These are phyloP conservation scores for Polyommatus icarus DNA, from an alignment of 2,888 invertebrate genomes.

Conservation along the genomic window DNA sequence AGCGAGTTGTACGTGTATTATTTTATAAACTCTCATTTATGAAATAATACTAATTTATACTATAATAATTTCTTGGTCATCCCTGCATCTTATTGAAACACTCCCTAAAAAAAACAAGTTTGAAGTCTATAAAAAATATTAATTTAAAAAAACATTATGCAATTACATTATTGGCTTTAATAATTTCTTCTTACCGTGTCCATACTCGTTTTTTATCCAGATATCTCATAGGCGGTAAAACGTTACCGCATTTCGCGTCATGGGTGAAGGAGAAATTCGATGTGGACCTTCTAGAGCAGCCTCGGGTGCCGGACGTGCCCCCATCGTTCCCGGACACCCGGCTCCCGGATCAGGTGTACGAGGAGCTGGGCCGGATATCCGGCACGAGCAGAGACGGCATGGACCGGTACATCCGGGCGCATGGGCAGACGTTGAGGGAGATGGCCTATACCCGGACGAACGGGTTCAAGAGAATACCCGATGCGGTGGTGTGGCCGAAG, in stretches of 20 bases:
- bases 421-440: slow-evolving; percentile 96
- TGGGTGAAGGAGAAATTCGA: slow-evolving; percentile 90
- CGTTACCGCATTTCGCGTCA: slow-evolving; percentile 88
- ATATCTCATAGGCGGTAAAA: slow-evolving; percentile 87
- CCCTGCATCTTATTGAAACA: no score
- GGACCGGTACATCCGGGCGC: slow-evolving; percentile 92
- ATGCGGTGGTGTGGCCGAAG: slow-evolving; percentile 95
- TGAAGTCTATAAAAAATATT: no score
- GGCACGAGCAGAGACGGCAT: slow-evolving; percentile 82
- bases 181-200: no score
- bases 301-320: slow-evolving; percentile 78
- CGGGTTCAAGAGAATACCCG: slow-evolving; percentile 91
- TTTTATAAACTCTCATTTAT: no score
- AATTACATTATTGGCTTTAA: no score
- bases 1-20: no score
- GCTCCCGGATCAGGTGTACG: slow-evolving; percentile 80
- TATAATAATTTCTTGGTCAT: no score
- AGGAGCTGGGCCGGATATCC: slow-evolving; percentile 75
- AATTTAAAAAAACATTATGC: no score
- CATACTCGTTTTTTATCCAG: slow-evolving; percentile 64
- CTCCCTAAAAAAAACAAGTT: no score
- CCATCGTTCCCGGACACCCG: slow-evolving; percentile 84
- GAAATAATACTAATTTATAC: no score
- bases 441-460: slow-evolving; percentile 89
- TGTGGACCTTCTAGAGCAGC: slow-evolving; percentile 74